Base-by-base conservation (phyloP, 2,113 vertebrate species). In the Holacanthus passer region DNA sequence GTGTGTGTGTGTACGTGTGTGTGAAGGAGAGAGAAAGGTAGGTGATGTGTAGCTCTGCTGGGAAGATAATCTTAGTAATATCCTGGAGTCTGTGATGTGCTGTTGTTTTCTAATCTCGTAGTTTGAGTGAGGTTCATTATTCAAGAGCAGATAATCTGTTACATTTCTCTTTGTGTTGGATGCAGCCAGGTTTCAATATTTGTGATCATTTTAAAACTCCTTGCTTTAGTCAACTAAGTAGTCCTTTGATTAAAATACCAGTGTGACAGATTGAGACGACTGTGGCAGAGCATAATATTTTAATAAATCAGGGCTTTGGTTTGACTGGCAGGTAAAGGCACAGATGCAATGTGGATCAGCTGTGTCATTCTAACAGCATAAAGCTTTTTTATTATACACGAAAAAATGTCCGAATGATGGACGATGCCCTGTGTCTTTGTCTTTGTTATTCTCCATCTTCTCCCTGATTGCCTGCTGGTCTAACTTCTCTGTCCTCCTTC, bases 41-140 rank as follows among this genome's bases (percentile, higher is more conserved):
- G 4, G 7, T 35, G 35, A 52, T 59, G 56, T 60, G 64, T 32
- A 52, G 48, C 64, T 73, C 27, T 14, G 59, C 14, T 60, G 53
- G 22, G 72, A 31, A 83, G 76, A 83, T 83, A 83, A 83, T 67
- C 76, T 72, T 64, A 66, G 69, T 83, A 76, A 83, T 83, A 79
- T 83, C 71, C 71, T 83, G 75, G 32, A 76, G 85, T 75, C 66
- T 87, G 76, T 72, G 75, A 79, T 83, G 52, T 67, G n/a, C 58
- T 66, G 43, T 66, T 79, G 70, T 75, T 66, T 76, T 87, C 60
- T 77, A 76, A 83, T 56, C 66, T 71, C 68, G 71, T 45, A 72
- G n/a, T 67, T 39, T 83, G 53, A 87, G 60, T 68, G 47, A 67
- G 43, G 68, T 62, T 76, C 55, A 65, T 66, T 67, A 76, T 67